These are phyloP conservation scores for Coccyzus lansbergi DNA, from an alignment of 2,797 vertebrate species.

Conservation along the genomic window DNA sequence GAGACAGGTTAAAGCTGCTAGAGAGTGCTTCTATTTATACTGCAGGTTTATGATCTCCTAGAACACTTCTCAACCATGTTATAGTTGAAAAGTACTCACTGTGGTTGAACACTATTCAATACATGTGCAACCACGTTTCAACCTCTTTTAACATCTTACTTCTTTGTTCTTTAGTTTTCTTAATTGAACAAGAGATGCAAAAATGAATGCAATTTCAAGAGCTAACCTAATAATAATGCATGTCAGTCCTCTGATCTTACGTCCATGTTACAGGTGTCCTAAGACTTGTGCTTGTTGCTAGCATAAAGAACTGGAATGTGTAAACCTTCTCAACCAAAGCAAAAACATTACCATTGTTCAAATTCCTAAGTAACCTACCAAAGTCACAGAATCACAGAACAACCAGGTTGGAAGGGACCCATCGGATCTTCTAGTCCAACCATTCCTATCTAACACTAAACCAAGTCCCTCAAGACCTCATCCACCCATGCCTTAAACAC, in stretches of 20 bases:
- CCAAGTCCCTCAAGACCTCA: too few species aligned
- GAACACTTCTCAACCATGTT: neutral
- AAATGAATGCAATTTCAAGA: neutral
- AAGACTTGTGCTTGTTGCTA: neutral
- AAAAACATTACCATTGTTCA: neutral
- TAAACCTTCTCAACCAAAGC: neutral
- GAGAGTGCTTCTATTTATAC: neutral
- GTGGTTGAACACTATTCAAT: neutral
- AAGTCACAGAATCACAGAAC: too few species aligned
- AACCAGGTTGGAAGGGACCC: too few species aligned
- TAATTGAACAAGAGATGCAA: neutral
- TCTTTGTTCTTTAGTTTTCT: neutral
- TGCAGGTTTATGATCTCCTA: neutral
- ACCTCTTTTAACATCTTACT: neutral
- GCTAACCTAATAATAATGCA: neutral
- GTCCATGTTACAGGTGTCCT: neutral
- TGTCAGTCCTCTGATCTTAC: neutral
- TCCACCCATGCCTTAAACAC: too few species aligned
- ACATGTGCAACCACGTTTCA: neutral
- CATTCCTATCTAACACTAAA: too few species aligned
- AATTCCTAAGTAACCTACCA: neutral
- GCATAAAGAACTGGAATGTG: fast-evolving
- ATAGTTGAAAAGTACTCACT: neutral
- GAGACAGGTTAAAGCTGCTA: neutral
- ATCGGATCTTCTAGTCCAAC: too few species aligned